phyloP scores from a whole-genome alignment of 2,888 invertebrate species.

The Erpobdella octoculata region DNA sequence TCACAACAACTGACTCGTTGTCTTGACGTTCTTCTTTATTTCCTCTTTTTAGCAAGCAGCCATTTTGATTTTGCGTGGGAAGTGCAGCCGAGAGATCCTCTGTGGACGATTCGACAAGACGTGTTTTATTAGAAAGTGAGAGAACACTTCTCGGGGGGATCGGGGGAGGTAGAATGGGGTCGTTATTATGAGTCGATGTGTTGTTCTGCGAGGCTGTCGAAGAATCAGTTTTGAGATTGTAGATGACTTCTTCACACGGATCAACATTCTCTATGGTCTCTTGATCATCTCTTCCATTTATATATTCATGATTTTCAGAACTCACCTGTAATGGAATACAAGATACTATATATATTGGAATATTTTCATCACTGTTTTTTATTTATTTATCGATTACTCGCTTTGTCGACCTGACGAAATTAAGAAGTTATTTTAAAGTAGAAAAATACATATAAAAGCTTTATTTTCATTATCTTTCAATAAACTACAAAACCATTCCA shows the following conservation, averaged over 20 bases:
- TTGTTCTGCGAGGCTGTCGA: no score
- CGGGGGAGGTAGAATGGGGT: not conserved
- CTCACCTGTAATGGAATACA: no score
- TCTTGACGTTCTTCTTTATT: not conserved
- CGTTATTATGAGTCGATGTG: not conserved
- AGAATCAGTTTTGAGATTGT: not conserved
- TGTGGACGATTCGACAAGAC: not conserved
- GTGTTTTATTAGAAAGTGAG: not conserved
- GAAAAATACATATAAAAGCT: no score
- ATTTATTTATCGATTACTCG: no score
- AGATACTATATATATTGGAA: no score
- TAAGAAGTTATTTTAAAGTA: no score
- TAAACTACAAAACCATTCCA: no score
- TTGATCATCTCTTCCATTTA: not conserved
- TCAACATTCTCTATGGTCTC: conserved; percentile 8
- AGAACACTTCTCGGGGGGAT: not conserved
- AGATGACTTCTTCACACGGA: not conserved
- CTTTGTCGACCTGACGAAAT: no score
- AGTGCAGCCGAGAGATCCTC: not conserved
- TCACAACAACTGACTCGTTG: not conserved
- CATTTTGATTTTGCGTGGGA: not conserved
- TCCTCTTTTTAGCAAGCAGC: not conserved
- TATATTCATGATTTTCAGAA: not conserved
- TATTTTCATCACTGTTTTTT: no score
- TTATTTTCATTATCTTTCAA: no score